These are phyloP conservation scores for Molothrus ater DNA, from an alignment of 2,797 vertebrate genomes.

Conservation along the genomic window DNA sequence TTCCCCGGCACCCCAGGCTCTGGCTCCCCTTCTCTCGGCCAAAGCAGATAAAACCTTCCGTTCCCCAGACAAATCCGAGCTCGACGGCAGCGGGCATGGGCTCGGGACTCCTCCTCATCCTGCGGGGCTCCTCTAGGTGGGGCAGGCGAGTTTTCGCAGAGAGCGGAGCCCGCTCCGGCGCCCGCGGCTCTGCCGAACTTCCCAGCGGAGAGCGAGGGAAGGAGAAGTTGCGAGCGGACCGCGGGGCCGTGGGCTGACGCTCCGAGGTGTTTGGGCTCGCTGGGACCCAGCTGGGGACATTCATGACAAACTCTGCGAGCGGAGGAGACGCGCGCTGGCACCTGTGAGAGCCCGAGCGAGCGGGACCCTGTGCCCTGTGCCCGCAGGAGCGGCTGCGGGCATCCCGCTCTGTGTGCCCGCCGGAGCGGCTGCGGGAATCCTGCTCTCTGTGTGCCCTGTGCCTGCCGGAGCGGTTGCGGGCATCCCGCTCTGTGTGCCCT, in stretches of 20 bases:
- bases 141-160: slow-evolving; percentile 62
- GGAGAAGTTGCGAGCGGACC: slow-evolving; percentile 1
- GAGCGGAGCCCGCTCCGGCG: background rate
- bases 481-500: background rate
- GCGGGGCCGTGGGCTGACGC: background rate
- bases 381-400: background rate
- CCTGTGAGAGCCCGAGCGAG: slow-evolving; percentile 9
- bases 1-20: background rate
- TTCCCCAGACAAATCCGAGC: background rate
- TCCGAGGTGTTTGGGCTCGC: background rate
- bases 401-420: background rate
- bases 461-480: too few species aligned
- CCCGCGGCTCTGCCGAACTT: slow-evolving; percentile 13
- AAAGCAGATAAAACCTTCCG: background rate
- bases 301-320: background rate
- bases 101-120: background rate
- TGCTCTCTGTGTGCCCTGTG: accelerated
- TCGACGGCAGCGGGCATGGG: background rate
- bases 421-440: background rate
- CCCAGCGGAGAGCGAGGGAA: background rate
- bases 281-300: background rate
- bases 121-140: slow-evolving; percentile 74
- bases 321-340: background rate
- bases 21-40: background rate
- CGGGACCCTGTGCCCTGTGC: background rate